Evolutionary conservation across 2,888 invertebrate species (phyloP).

Genomic region (Leistus spinibarbis): DNA sequence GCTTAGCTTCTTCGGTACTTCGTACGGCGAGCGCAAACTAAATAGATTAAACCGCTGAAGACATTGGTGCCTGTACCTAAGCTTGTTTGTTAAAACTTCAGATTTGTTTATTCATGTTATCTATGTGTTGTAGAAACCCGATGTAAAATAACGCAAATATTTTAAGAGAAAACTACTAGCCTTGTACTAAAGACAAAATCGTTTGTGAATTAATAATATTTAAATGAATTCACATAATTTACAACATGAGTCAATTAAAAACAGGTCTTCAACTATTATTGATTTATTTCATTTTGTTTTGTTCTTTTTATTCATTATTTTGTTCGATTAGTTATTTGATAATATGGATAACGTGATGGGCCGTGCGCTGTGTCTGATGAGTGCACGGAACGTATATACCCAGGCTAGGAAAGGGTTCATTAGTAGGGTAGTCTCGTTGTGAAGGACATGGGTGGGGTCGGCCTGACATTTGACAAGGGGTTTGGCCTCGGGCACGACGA

Average conservation of each 20-base stretch:
- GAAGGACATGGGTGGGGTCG: conserved; percentile 46
- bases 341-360: neutral
- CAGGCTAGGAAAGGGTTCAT: conserved; percentile 49
- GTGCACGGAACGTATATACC: neutral
- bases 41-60: no score
- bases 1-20: no score
- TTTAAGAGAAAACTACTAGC: neutral
- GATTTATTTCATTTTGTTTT: neutral
- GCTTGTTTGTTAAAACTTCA: no score
- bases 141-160: no score
- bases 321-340: neutral
- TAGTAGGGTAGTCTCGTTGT: conserved; percentile 41
- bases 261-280: neutral
- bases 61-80: no score
- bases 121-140: no score
- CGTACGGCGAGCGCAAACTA: no score
- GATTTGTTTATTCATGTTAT: no score
- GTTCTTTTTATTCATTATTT: neutral
- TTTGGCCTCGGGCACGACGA: conserved; percentile 34
- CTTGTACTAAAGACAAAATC: neutral
- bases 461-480: conserved; percentile 52
- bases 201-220: neutral
- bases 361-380: neutral
- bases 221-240: neutral
- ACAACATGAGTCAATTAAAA: neutral